Conservation (phyloP, 2,888 invertebrate genomes). For the Camptogramma bilineatum region DNA sequence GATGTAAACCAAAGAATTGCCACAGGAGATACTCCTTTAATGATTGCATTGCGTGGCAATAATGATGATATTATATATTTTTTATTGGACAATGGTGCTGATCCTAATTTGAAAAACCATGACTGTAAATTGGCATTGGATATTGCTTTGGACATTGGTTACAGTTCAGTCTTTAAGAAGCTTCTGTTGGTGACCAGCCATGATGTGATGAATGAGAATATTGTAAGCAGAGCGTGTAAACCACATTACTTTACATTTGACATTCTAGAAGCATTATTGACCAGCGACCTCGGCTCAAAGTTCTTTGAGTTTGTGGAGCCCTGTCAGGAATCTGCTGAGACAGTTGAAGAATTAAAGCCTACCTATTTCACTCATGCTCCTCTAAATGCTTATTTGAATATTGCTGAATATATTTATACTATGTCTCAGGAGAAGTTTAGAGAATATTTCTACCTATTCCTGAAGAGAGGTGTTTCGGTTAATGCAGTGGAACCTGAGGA, state of each 20-base stretch:
- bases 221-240: slow-evolving; percentile 72
- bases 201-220: slow-evolving; percentile 61
- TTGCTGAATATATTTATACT: slow-evolving; percentile 76
- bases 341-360: slow-evolving; percentile 59
- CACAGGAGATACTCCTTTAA: slow-evolving; percentile 70
- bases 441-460: slow-evolving; percentile 71
- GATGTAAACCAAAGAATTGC: slow-evolving; percentile 67
- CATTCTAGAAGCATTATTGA: slow-evolving; percentile 70
- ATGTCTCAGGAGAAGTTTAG: slow-evolving; percentile 65
- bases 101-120: slow-evolving; percentile 69
- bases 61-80: slow-evolving; percentile 67
- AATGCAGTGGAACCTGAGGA: slow-evolving; percentile 69
- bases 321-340: slow-evolving; percentile 51
- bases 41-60: slow-evolving; percentile 65
- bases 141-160: slow-evolving; percentile 65
- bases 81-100: slow-evolving; percentile 69
- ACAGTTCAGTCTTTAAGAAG: slow-evolving; percentile 62
- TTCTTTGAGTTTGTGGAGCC: slow-evolving; percentile 70
- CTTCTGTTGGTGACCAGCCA: slow-evolving; percentile 64
- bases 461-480: slow-evolving; percentile 72
- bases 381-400: slow-evolving; percentile 71
- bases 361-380: slow-evolving; percentile 68
- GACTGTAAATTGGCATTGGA: slow-evolving; percentile 68
- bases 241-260: slow-evolving; percentile 76
- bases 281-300: slow-evolving; percentile 69